Percentiles rank a stretch among this genome's conserved stretches.
Evolutionary conservation across 2,888 invertebrate genomes (phyloP).

Genomic region (Melanostoma scalare): DNA sequence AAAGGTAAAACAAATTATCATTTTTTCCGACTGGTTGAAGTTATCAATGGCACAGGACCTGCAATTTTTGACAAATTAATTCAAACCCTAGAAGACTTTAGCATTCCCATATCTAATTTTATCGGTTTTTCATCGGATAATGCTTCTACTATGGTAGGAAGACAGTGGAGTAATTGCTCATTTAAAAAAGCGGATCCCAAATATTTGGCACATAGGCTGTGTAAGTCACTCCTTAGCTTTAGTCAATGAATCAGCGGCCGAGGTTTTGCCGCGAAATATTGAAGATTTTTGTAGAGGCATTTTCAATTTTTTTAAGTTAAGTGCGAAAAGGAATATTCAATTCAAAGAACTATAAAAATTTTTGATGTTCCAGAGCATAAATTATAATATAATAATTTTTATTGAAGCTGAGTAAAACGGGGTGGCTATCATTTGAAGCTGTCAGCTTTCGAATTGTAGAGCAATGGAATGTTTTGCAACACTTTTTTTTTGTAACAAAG

Average conservation of each 20-base stretch:
- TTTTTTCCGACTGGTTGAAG: conserved; percentile 51
- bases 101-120: conserved; percentile 23
- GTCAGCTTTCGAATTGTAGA: conserved; percentile 3
- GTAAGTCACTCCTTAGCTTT: conserved; percentile 19
- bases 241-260: conserved; percentile 3
- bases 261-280: conserved; percentile 11
- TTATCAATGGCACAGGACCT: conserved; percentile 47
- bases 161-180: conserved; percentile 26
- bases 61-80: conserved; percentile 43
- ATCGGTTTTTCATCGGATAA: conserved; percentile 55
- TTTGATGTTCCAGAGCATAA: conserved; percentile 21
- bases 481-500: conserved; percentile 15
- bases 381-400: too few relatives aligned
- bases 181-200: conserved; percentile 22
- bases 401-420: background rate
- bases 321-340: conserved; percentile 3
- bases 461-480: conserved; percentile 15
- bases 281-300: conserved; percentile 17
- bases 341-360: conserved; percentile 21
- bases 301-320: conserved; percentile 17
- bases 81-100: conserved; percentile 9
- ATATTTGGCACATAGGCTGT: conserved; percentile 48
- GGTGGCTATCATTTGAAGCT: conserved; percentile 26
- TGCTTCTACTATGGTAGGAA: conserved; percentile 48
- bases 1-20: conserved; percentile 36